Evolutionary conservation across 2,113 vertebrate species (phyloP), one percentile per base, ranked within the genome.

Genomic region (Paracanthobrama guichenoti): DNA sequence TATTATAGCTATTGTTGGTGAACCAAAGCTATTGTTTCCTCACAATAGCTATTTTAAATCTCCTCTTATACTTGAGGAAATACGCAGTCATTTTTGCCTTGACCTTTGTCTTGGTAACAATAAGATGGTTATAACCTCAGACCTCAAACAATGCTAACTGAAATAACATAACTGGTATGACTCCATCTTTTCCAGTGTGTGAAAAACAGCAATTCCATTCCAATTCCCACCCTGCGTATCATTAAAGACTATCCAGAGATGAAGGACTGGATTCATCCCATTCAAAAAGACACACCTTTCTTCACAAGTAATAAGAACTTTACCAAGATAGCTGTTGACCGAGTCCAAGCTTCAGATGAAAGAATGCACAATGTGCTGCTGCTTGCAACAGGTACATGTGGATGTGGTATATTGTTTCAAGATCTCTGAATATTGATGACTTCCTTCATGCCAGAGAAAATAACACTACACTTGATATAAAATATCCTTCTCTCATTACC

Each of bases 221-320:
- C 92, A 0, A 50, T 31, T n/a, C 6, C 39, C 13, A 93, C 92
- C 3, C 35, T 95, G 16, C 89, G 14, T 16, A 5, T 94, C 2
- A 85, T 95, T 42, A 94, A 87, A 83, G 85, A 94, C 46, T 42
- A 95, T 59, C 88, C 93, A 10, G 94, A 95, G 87, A 95, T 95
- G 93, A 87, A 39, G 1, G 77, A 91, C 46, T 95, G 94, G 94
- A 88, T 94, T 50, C 88, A 92, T 18, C 89, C 94, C 2, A 35
- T 93, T 28, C 80, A 91, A 76, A 28, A n/a, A 24, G 62, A 64
- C 0, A 66, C 84, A 46, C 94, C 94, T 0, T 93, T 95, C 71
- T 93, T 92, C 67, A 81, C 90, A 28, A 94, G 93, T 89, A 91
- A 69, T 84, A 83, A 91, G 85, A 93, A 92, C 86, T 95, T 94